Percentiles rank a stretch among this genome's conserved stretches.
Conservation (phyloP, 2,113 vertebrate species). For the Zosterops borbonicus region DNA sequence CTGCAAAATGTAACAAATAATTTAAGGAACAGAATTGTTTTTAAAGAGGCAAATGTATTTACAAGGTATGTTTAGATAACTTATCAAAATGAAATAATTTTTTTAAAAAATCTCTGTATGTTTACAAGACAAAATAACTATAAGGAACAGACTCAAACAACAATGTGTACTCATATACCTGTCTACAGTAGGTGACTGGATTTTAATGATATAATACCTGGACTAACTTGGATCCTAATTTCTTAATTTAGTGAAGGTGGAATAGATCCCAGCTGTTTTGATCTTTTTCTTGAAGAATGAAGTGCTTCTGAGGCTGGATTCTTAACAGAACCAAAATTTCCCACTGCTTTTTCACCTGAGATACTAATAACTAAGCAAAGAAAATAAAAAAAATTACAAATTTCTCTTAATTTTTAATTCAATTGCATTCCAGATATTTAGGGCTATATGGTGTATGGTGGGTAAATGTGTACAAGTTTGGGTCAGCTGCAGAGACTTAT, state of each 20-base stretch:
- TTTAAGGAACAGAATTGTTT: neutral
- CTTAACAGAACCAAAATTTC: neutral
- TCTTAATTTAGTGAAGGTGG: neutral
- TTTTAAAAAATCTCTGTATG: neutral
- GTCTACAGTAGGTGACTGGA: neutral
- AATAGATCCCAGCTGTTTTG: neutral
- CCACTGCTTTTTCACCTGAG: neutral
- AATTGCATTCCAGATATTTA: neutral
- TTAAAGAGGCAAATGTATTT: neutral
- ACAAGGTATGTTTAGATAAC: neutral
- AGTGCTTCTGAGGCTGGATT: neutral
- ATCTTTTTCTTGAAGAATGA: neutral
- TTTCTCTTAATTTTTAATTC: neutral
- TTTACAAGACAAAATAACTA: neutral
- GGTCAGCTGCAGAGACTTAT: neutral
- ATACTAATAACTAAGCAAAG: neutral
- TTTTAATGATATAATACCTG: neutral
- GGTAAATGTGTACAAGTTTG: neutral
- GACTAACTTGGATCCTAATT: neutral
- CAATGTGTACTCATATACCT: accelerated
- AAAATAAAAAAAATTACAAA: neutral
- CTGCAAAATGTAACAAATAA: neutral
- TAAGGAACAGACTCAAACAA: neutral
- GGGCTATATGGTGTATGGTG: neutral
- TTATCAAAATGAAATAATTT: neutral